Conservation (phyloP, 2,888 invertebrate genomes). For the Nipponacmea schrenckii region DNA sequence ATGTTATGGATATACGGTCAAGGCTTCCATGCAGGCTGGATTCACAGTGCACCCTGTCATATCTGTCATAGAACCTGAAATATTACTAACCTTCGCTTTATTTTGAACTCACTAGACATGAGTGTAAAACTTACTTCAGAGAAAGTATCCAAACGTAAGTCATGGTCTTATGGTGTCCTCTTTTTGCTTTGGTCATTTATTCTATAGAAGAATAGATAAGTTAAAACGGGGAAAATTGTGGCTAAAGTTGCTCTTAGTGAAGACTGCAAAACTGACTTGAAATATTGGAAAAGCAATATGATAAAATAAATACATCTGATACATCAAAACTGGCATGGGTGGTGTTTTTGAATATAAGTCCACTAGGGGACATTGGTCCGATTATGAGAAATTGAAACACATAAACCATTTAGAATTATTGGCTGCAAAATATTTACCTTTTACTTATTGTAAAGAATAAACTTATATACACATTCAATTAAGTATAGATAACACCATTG, state of each 20-base stretch:
- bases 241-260: neutral
- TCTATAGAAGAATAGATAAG: too few species aligned
- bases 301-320: neutral
- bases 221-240: neutral
- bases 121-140: slow-evolving; percentile 33
- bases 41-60: slow-evolving; percentile 7
- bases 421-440: neutral
- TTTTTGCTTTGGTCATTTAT: neutral
- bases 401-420: neutral
- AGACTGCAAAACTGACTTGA: neutral
- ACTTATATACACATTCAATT: neutral
- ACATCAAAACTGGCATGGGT: neutral
- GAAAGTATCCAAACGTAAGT: too few species aligned
- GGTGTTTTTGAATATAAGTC: neutral
- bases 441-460: neutral
- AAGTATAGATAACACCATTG: neutral
- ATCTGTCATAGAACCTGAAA: slow-evolving; percentile 1
- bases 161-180: neutral
- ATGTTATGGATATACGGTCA: neutral
- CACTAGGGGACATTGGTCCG: neutral
- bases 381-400: slow-evolving; percentile 3
- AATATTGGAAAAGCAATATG: neutral
- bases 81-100: slow-evolving; percentile 8
- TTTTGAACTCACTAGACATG: slow-evolving; percentile 10
- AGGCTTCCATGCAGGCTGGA: too few species aligned